Conservation (phyloP, 2,797 vertebrate species). For the Ctenosaura bakeri region DNA sequence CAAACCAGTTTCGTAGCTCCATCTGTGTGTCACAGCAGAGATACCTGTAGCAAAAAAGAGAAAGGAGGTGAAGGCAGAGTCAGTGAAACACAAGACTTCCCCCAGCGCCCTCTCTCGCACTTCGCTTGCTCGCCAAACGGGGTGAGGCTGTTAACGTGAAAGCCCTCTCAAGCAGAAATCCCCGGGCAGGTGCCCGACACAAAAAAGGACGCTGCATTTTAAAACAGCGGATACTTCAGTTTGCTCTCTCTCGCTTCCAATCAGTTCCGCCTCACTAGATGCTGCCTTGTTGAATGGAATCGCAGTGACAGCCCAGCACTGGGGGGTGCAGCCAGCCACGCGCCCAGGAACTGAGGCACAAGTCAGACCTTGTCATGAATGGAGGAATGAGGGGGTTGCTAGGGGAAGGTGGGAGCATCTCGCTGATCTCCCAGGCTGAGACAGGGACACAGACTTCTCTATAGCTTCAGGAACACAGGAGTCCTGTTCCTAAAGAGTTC, state of each 20-base stretch:
- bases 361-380: neutral
- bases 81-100: accelerated
- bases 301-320: accelerated
- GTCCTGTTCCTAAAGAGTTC: too few species aligned
- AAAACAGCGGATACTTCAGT: too few species aligned
- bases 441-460: too few species aligned
- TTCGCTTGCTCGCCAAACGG: too few species aligned
- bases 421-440: neutral
- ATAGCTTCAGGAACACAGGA: too few species aligned
- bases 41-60: constrained; percentile 83
- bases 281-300: too few species aligned
- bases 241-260: neutral
- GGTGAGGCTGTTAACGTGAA: neutral
- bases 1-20: constrained; percentile 93
- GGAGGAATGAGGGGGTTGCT: neutral
- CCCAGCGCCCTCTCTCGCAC: neutral
- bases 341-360: too few species aligned
- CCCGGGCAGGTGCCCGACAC: neutral
- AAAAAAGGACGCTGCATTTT: neutral
- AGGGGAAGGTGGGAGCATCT: neutral
- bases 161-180: neutral
- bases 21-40: constrained; percentile 91
- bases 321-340: too few species aligned
- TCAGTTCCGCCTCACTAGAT: neutral
- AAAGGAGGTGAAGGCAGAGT: neutral